Percentiles rank a stretch among this genome's conserved stretches.
phyloP scores from a whole-genome alignment of 30 jellyfish, hydroid and myxozoan genomes.

The Clytia hemisphaerica region DNA sequence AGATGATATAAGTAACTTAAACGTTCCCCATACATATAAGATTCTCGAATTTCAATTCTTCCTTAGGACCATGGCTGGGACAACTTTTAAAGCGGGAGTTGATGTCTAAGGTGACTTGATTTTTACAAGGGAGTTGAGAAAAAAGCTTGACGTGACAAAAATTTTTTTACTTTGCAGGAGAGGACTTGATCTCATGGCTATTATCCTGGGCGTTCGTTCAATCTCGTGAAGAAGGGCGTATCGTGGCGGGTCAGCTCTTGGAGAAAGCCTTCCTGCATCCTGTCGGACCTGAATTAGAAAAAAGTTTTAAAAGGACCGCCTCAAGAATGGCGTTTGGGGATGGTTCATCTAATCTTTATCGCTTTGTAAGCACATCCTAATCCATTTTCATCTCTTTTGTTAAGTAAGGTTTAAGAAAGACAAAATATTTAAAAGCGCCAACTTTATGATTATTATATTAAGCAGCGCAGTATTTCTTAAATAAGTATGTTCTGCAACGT shows the following conservation, averaged over 20 bases:
- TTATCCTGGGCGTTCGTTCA: conserved; percentile 65
- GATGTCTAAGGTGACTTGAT: background rate
- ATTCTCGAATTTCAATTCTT: background rate
- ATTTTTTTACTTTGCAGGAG: conserved; percentile 22
- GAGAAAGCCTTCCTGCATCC: conserved; percentile 71
- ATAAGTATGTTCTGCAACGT: no score
- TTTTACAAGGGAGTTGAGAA: background rate
- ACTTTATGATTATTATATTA: background rate
- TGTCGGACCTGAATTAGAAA: conserved; percentile 52
- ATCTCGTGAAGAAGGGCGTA: conserved; percentile 51
- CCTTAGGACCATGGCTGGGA: background rate
- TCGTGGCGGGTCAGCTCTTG: conserved; percentile 45
- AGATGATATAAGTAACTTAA: no score
- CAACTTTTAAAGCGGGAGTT: background rate
- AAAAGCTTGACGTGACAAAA: background rate
- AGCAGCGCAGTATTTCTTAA: no score
- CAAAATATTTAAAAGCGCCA: background rate
- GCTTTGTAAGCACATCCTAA: conserved; percentile 52
- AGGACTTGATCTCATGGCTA: conserved; percentile 60
- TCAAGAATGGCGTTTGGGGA: conserved; percentile 60
- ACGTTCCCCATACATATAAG: no score
- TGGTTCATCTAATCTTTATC: conserved; percentile 34
- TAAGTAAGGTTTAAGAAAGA: background rate
- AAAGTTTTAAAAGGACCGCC: conserved; percentile 44
- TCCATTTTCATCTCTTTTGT: background rate